A percentile compares a stretch with the other conserved stretches of the same genome.
phyloP scores from a whole-genome alignment of 1,140 invertebrate species.

The Probaryconus sp. region DNA sequence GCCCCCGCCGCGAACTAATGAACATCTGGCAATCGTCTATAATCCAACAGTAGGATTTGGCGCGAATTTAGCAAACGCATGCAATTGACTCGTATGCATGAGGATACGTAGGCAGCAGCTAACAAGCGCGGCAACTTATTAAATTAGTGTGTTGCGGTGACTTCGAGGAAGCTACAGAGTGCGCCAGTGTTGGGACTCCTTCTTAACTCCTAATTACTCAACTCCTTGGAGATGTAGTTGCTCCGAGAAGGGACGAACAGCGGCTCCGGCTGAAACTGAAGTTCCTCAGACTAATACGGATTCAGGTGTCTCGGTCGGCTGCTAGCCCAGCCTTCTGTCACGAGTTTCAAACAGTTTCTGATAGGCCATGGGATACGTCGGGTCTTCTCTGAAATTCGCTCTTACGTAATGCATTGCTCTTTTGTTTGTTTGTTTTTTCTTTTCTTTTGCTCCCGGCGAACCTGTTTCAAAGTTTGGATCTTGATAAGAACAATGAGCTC shows the following conservation, averaged over 20 bases:
- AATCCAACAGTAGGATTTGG: constrained; percentile 5
- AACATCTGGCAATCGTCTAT: constrained; percentile 25
- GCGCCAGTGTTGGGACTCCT: constrained; percentile 63
- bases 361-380: constrained; percentile 60
- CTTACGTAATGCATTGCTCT: constrained; percentile 29
- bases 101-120: constrained; percentile 44
- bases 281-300: constrained; percentile 65
- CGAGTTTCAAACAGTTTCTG: constrained; percentile 66
- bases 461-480: constrained; percentile 28
- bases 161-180: constrained; percentile 54
- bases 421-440: background rate
- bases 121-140: constrained; percentile 60
- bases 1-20: constrained; percentile 45
- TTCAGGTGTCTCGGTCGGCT: constrained; percentile 62
- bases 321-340: constrained; percentile 37
- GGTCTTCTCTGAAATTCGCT: constrained; percentile 30
- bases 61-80: constrained; percentile 14
- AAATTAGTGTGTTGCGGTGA: constrained; percentile 65
- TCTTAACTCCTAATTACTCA: constrained; percentile 71
- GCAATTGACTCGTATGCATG: constrained; percentile 19
- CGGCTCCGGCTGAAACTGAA: constrained; percentile 63
- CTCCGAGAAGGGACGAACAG: constrained; percentile 39
- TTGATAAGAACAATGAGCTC: constrained; percentile 14
- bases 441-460: too few relatives aligned
- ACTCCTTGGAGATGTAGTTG: constrained; percentile 66